These are phyloP conservation scores for Drosophila ochracea DNA, from an alignment of 2,888 invertebrate genomes.

Conservation along the genomic window DNA sequence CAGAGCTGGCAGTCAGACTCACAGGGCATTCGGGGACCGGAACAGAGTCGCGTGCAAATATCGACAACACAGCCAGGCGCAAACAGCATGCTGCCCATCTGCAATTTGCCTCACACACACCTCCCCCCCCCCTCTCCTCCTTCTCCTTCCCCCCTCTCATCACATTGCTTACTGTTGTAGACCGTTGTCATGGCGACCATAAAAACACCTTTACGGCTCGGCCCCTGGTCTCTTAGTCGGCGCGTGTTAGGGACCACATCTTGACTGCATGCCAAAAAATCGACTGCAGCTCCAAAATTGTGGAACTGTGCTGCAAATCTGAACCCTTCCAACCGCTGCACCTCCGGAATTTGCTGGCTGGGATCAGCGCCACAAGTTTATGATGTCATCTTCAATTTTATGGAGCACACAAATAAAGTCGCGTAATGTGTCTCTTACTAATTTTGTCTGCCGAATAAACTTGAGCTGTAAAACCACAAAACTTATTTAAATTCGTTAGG, in stretches of 20 bases:
- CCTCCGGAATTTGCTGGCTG: not conserved
- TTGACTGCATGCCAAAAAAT: slow-evolving; percentile 78
- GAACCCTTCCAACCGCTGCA: slow-evolving; percentile 9
- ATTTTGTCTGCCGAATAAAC: slow-evolving; percentile 41
- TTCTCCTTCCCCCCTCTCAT: not conserved
- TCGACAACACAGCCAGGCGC: slow-evolving; percentile 65
- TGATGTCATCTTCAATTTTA: slow-evolving; percentile 66
- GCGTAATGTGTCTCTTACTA: slow-evolving; percentile 64
- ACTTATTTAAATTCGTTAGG: slow-evolving; percentile 2
- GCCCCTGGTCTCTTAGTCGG: not conserved
- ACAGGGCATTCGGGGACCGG: slow-evolving; percentile 32
- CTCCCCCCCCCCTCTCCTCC: not conserved
- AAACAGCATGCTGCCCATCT: slow-evolving; percentile 74
- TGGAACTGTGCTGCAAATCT: slow-evolving; percentile 33
- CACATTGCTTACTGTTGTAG: not conserved
- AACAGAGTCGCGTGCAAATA: slow-evolving; percentile 67
- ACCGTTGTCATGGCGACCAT: slow-evolving; percentile 59
- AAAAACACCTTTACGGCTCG: slow-evolving; percentile 76
- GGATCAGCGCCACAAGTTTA: slow-evolving; percentile 60
- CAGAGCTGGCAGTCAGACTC: slow-evolving; percentile 31
- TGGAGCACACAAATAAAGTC: slow-evolving; percentile 70
- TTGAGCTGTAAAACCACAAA: slow-evolving; percentile 5
- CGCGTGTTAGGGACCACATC: slow-evolving; percentile 58
- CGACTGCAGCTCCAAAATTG: slow-evolving; percentile 34
- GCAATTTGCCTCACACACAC: slow-evolving; percentile 6